phyloP scores from a whole-genome alignment of 2,797 vertebrate genomes.

The Poecilia velifera region DNA sequence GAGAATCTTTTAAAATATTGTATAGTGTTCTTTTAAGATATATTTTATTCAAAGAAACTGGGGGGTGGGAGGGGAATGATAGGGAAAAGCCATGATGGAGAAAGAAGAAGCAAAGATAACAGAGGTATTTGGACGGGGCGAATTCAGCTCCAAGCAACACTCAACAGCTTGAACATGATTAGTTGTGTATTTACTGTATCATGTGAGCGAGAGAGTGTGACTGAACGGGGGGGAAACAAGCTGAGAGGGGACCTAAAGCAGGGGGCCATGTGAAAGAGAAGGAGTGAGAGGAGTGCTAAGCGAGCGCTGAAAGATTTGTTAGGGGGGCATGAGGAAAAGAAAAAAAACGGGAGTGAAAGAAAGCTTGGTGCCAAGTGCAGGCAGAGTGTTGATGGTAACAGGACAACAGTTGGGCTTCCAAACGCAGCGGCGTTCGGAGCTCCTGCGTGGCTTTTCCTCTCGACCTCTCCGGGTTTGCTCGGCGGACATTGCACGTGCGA shows the following conservation, averaged over 20 bases:
- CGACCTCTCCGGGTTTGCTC: conserved; percentile 13
- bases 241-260: conserved; percentile 39
- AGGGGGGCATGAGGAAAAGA: conserved; percentile 42
- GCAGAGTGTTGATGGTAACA: conserved; percentile 72
- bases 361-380: conserved; percentile 63
- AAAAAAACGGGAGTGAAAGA: conserved; percentile 36
- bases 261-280: conserved; percentile 47
- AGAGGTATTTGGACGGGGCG: conserved; percentile 27
- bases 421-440: conserved; percentile 41
- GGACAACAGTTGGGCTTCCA: conserved; percentile 60
- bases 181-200: conserved; percentile 14
- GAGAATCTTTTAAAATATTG: neutral
- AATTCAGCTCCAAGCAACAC: conserved; percentile 34
- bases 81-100: too few relatives aligned
- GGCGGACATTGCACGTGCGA: conserved; percentile 10
- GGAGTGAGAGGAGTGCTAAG: conserved; percentile 25
- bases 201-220: conserved; percentile 5
- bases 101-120: conserved; percentile 11
- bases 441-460: conserved; percentile 19
- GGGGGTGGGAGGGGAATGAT: neutral
- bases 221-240: conserved; percentile 15
- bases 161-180: conserved; percentile 33
- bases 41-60: neutral
- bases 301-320: conserved; percentile 64
- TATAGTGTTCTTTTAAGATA: neutral